Conservation (phyloP, 1,140 invertebrate genomes). For the Neoseiulus cucumeris region DNA sequence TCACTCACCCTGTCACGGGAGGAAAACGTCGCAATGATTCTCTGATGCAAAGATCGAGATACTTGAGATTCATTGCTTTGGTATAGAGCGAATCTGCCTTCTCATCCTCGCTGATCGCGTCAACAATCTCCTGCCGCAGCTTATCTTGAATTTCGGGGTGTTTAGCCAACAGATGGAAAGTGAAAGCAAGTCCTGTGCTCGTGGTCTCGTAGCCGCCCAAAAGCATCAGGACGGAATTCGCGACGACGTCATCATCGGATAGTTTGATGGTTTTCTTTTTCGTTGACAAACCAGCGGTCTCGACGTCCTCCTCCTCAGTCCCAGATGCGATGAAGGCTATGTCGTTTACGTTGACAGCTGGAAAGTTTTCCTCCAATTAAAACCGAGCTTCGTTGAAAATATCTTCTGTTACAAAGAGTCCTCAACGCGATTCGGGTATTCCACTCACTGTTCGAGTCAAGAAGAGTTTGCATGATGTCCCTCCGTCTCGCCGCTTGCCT, state of each 20-base stretch:
- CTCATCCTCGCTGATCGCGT: neutral
- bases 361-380: no score
- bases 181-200: neutral
- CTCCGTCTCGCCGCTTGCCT: neutral
- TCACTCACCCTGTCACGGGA: neutral
- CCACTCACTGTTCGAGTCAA: neutral
- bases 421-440: no score
- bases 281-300: no score
- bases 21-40: neutral
- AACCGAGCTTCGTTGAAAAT: no score
- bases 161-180: neutral
- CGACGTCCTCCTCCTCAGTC: no score
- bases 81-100: neutral
- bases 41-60: neutral
- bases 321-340: no score
- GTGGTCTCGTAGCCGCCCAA: neutral
- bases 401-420: no score
- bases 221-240: neutral
- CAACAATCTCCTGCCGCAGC: neutral
- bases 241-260: neutral
- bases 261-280: neutral
- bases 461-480: neutral
- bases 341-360: no score
- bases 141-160: neutral
- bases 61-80: neutral